These are phyloP conservation scores for Parauchenoglanis ngamensis DNA, from an alignment of 2,797 vertebrate genomes.

Conservation along the genomic window DNA sequence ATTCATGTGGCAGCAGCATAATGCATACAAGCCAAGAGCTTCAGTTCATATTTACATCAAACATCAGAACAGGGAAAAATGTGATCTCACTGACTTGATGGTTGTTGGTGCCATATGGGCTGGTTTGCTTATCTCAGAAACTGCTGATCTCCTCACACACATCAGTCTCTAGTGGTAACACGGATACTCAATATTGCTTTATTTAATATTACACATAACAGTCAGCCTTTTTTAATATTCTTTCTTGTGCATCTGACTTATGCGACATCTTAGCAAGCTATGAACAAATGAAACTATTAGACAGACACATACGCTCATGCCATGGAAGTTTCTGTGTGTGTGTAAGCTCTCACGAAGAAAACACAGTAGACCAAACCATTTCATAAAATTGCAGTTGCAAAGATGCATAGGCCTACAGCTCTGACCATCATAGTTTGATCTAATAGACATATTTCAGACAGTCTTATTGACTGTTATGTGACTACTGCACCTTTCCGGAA, in stretches of 20 bases:
- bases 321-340: not conserved
- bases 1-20: not conserved
- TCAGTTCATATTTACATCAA: not conserved
- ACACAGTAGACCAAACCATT: not conserved
- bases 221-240: not conserved
- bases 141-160: not conserved
- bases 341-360: not conserved
- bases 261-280: not conserved
- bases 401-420: not conserved
- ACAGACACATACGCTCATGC: not conserved
- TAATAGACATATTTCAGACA: not conserved
- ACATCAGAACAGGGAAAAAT: not conserved
- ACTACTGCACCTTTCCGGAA: not conserved
- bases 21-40: not conserved
- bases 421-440: not conserved
- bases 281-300: not conserved
- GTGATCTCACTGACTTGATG: not conserved
- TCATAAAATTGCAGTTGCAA: not conserved
- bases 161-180: not conserved
- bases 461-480: not conserved
- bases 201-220: not conserved
- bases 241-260: not conserved
- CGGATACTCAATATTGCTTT: not conserved
- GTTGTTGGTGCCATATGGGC: not conserved
- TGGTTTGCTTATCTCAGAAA: not conserved